Conservation (phyloP, 2,888 invertebrate species). For the Arge pagana region DNA sequence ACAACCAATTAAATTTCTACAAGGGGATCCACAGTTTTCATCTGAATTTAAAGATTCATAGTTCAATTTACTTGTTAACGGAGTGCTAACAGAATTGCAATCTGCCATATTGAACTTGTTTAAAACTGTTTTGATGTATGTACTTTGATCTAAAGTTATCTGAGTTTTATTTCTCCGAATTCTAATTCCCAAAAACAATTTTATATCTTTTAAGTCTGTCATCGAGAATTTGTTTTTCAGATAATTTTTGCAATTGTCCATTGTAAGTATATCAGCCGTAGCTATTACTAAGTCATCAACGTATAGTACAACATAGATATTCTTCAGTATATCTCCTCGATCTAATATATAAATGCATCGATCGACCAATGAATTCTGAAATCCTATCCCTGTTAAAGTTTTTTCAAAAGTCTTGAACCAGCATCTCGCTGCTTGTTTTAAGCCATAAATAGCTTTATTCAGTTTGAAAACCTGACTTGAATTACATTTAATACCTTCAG, state of each 20-base stretch:
- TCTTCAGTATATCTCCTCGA: constrained; percentile 21
- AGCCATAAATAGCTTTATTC: constrained; percentile 26
- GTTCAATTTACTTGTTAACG: constrained; percentile 35
- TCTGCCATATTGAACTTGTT: constrained; percentile 37
- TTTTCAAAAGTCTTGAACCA: constrained; percentile 21
- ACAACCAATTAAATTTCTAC: constrained; percentile 32
- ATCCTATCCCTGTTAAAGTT: constrained; percentile 22
- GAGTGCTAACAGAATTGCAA: constrained; percentile 31
- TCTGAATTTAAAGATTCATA: constrained; percentile 36
- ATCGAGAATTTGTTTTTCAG: constrained; percentile 33
- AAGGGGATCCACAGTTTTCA: constrained; percentile 34
- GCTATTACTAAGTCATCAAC: constrained; percentile 12
- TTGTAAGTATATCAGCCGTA: constrained; percentile 21
- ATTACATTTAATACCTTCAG: constrained; percentile 20
- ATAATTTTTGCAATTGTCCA: constrained; percentile 32
- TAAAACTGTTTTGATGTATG: constrained; percentile 34
- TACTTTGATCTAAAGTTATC: constrained; percentile 27
- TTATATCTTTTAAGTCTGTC: constrained; percentile 33
- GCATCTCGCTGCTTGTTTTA: constrained; percentile 25
- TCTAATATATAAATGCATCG: constrained; percentile 26
- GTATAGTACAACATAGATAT: constrained; percentile 27
- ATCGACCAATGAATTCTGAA: constrained; percentile 26
- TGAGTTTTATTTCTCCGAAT: constrained; percentile 23
- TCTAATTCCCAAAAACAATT: constrained; percentile 32
- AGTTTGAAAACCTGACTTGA: too few relatives aligned